Conservation (phyloP, 2,888 invertebrate species). For the Melipona beecheii region DNA sequence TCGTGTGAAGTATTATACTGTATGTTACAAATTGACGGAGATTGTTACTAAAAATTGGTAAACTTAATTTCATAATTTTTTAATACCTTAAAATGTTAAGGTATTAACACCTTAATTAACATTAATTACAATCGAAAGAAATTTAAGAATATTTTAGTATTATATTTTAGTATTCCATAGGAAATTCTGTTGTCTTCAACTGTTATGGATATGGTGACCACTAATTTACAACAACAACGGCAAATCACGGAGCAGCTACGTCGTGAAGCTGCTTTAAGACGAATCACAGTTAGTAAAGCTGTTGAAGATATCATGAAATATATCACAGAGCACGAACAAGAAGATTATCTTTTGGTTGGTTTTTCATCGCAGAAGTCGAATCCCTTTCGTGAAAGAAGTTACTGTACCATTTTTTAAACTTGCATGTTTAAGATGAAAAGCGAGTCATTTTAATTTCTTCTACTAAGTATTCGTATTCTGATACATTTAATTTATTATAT, state of each 20-base stretch:
- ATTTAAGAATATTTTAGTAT: neutral
- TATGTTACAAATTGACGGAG: neutral
- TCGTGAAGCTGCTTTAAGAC: constrained; percentile 94
- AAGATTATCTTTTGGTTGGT: constrained; percentile 96
- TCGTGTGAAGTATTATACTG: neutral
- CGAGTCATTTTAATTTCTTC: neutral
- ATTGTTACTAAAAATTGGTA: constrained; percentile 32
- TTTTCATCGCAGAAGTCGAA: constrained; percentile 97
- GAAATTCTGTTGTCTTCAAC: constrained; percentile 82
- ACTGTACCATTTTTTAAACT: constrained; percentile 92
- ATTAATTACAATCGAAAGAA: neutral
- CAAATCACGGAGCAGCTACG: constrained; percentile 96
- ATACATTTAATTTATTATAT: constrained; percentile 22
- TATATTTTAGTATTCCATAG: constrained; percentile 12
- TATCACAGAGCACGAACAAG: constrained; percentile 95
- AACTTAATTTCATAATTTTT: neutral
- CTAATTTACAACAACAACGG: constrained; percentile 96
- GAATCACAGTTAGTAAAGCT: constrained; percentile 94
- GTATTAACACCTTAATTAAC: no score
- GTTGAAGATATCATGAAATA: constrained; percentile 96
- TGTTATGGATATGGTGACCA: constrained; percentile 97
- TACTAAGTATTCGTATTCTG: constrained; percentile 9
- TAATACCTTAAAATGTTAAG: neutral
- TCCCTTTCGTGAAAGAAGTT: constrained; percentile 97
- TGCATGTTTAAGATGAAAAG: constrained; percentile 55